Conservation (phyloP, 2,113 vertebrate species). For the Vireo altiloquus region DNA sequence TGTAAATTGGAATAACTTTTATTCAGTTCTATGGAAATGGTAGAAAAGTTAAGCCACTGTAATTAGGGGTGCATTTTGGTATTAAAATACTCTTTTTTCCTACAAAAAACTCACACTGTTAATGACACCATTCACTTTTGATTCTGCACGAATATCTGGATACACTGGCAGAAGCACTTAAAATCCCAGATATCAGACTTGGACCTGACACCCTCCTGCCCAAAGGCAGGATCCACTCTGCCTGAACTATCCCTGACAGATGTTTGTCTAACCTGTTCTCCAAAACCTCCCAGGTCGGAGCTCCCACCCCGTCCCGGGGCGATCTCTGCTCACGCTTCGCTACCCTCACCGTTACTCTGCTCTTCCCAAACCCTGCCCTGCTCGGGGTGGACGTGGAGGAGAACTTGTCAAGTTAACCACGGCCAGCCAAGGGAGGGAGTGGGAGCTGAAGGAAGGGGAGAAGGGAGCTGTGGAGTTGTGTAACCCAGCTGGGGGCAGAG, state of each 20-base stretch:
- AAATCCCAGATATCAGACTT: not conserved
- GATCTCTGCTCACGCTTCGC: not conserved
- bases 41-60: not conserved
- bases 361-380: not conserved
- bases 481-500: not conserved
- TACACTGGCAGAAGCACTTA: not conserved
- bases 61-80: not conserved
- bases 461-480: fast-evolving
- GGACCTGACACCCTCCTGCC: not conserved
- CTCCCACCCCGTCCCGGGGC: constrained; percentile 40
- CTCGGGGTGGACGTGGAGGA: not conserved
- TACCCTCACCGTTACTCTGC: not conserved
- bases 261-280: constrained; percentile 42
- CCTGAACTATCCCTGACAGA: constrained; percentile 10
- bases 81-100: not conserved
- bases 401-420: not conserved
- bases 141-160: not conserved
- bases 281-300: constrained; percentile 34
- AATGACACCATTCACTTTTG: not conserved
- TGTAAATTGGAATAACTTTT: not conserved
- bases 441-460: not conserved
- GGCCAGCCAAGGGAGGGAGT: not conserved
- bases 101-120: not conserved
- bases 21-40: not conserved
- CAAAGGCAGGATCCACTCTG: constrained; percentile 19